These are phyloP conservation scores for Embiotoca jacksoni DNA, from an alignment of 2,113 vertebrate species.

Conservation along the genomic window DNA sequence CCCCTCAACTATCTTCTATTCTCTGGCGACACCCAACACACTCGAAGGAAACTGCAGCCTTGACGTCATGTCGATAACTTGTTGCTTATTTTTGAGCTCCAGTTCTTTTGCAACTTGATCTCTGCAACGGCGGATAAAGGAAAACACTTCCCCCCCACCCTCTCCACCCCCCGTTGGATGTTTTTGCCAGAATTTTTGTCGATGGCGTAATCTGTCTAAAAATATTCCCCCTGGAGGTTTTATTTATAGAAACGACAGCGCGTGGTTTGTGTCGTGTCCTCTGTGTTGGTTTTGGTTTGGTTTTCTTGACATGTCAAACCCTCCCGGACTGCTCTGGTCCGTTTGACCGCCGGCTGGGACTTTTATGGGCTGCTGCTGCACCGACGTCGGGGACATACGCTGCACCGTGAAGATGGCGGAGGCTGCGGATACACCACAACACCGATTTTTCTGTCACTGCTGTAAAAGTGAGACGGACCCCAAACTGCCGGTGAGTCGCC, in stretches of 20 bases:
- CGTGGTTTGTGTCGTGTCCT: too few relatives aligned
- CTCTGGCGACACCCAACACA: constrained; percentile 51
- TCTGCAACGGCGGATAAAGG: neutral
- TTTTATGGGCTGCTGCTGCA: constrained; percentile 61
- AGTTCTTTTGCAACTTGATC: constrained; percentile 1
- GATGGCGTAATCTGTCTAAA: too few relatives aligned
- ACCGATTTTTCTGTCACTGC: constrained; percentile 94
- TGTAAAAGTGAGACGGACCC: constrained; percentile 92
- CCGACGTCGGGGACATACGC: constrained; percentile 68
- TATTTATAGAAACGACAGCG: too few relatives aligned
- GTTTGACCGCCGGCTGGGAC: constrained; percentile 9
- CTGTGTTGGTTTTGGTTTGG: too few relatives aligned
- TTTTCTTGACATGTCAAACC: neutral
- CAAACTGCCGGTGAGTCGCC: constrained; percentile 91
- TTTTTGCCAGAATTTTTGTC: too few relatives aligned
- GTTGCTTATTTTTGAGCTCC: constrained; percentile 10
- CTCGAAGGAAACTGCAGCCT: constrained; percentile 22
- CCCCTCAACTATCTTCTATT: neutral
- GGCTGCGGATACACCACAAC: constrained; percentile 87
- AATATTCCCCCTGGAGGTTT: too few relatives aligned
- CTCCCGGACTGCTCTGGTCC: neutral
- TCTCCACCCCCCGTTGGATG: too few relatives aligned
- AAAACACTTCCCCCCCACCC: neutral
- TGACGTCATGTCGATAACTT: constrained; percentile 19
- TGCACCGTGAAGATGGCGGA: constrained; percentile 89